Evolutionary conservation across 2,113 vertebrate species (phyloP), one percentile per base, ranked within the genome.

Genomic region (Saccopteryx leptura): DNA sequence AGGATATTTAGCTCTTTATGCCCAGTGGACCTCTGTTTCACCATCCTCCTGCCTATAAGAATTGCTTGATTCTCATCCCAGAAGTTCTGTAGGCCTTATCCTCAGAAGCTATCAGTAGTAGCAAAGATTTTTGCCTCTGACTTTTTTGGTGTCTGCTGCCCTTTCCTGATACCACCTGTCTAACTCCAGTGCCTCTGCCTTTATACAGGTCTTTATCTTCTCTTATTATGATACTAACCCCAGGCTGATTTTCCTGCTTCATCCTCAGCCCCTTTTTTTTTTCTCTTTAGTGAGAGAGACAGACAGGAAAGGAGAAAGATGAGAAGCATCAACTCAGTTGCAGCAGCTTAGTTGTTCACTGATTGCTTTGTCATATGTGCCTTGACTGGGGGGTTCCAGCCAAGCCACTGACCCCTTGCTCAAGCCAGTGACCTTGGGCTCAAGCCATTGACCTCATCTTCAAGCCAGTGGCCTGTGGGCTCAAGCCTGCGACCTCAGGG

Each of bases 101-200:
- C 33, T 68, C 26, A 93, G 24, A 28, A 94, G 39, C 65, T 7
- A 72, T 66, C 33, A 50, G 48, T 50, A 54, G 52, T 71, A 9
- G 9, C 92, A 21, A 69, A 92, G n/a, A 88, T 58, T 86, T 82
- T 79, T 88, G 72, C 50, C 6, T 84, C 50, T 94, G 39, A 81
- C 61, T 86, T 0, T 0, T 66, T 89, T 54, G 33, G 13, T 93
- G 76, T 88, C 72, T 80, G 39, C 48, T 84, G 52, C 18, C 33
- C 48, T 93, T 93, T 31, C 81, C 63, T 86, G 60, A 91, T 61
- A 66, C 24, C 61, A 66, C 3, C 18, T 96, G 76, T 72, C 61
- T 63, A 61, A 52, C 28, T 48, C 56, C 17, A 50, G 50, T 75
- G 79, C 58, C 48, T 69, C 80, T 76, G 72, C 48, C 46, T 83